Evolutionary conservation across 2,888 invertebrate species (phyloP).

Genomic region (Ceramica pisi): DNA sequence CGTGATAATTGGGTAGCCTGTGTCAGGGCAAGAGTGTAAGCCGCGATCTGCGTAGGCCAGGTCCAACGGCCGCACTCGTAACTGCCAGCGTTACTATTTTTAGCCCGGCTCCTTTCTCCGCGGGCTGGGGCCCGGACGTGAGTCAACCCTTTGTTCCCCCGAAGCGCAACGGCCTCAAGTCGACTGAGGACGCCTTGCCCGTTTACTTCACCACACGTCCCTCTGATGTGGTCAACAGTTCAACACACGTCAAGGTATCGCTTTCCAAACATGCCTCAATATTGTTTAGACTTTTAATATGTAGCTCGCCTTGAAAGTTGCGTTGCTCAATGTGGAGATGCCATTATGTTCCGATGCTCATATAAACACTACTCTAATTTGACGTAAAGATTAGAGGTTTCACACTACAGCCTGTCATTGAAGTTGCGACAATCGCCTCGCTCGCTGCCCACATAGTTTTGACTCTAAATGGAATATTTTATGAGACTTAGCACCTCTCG

Average conservation of each 20-base stretch:
- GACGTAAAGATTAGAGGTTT: constrained; percentile 75
- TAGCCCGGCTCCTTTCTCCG: constrained; percentile 85
- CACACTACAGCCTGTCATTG: constrained; percentile 69
- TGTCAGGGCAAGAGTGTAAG: constrained; percentile 75
- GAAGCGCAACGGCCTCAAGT: constrained; percentile 77
- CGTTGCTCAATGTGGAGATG: constrained; percentile 84
- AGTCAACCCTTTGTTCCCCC: constrained; percentile 87
- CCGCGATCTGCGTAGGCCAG: constrained; percentile 81
- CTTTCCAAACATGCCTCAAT: constrained; percentile 82
- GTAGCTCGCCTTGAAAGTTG: constrained; percentile 84
- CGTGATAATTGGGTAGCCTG: constrained; percentile 69
- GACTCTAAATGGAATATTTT: constrained; percentile 65
- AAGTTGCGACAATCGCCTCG: constrained; percentile 72
- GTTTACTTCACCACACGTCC: constrained; percentile 61
- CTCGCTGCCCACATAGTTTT: constrained; percentile 70
- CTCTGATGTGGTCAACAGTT: constrained; percentile 70
- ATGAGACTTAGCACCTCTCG: constrained; percentile 32
- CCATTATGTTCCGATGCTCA: constrained; percentile 76
- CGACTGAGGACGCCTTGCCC: constrained; percentile 72
- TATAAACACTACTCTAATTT: constrained; percentile 79
- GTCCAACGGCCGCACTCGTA: constrained; percentile 81
- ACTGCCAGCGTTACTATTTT: constrained; percentile 84
- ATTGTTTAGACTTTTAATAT: constrained; percentile 84
- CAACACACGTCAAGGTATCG: constrained; percentile 77
- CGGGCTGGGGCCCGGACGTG: constrained; percentile 83